Percentiles rank a stretch among this genome's conserved stretches.
Evolutionary conservation across 2,113 vertebrate genomes (phyloP).

Genomic region (Antennarius striatus): DNA sequence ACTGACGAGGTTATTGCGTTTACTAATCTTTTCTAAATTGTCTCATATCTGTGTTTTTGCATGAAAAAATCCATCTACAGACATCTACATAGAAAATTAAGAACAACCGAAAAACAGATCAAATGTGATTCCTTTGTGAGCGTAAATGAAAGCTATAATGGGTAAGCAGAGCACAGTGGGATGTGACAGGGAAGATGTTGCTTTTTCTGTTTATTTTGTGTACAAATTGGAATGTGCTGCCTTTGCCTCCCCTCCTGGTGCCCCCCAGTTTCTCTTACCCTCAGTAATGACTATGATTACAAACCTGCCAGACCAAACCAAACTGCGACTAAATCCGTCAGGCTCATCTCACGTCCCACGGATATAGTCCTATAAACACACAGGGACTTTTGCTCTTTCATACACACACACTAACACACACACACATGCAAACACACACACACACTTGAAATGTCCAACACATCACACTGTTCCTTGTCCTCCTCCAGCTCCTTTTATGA

Average conservation of each 20-base stretch:
- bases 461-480: conserved; percentile 36
- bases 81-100: not conserved
- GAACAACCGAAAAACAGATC: conserved; percentile 3
- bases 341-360: conserved; percentile 55
- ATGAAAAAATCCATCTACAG: not conserved
- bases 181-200: conserved; percentile 14
- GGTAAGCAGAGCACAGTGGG: not conserved
- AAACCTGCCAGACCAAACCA: conserved; percentile 47
- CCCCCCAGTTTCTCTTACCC: conserved; percentile 10
- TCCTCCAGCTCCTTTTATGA: conserved; percentile 42
- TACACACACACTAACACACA: conserved; percentile 16
- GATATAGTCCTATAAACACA: conserved; percentile 37
- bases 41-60: not conserved
- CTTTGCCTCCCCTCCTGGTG: not conserved
- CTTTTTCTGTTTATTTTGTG: conserved; percentile 14
- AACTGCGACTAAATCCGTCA: conserved; percentile 49
- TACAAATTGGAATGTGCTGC: conserved; percentile 17
- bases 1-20: not conserved
- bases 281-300: conserved; percentile 54
- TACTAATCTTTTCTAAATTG: not conserved
- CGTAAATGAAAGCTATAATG: conserved; percentile 10
- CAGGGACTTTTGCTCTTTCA: conserved; percentile 24
- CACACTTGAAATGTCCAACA: conserved; percentile 11
- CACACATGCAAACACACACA: conserved; percentile 6
- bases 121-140: not conserved